A percentile compares a stretch with the other conserved stretches of the same genome.
Conservation (phyloP, 1,140 invertebrate genomes). For the Drosophila jambulina region DNA sequence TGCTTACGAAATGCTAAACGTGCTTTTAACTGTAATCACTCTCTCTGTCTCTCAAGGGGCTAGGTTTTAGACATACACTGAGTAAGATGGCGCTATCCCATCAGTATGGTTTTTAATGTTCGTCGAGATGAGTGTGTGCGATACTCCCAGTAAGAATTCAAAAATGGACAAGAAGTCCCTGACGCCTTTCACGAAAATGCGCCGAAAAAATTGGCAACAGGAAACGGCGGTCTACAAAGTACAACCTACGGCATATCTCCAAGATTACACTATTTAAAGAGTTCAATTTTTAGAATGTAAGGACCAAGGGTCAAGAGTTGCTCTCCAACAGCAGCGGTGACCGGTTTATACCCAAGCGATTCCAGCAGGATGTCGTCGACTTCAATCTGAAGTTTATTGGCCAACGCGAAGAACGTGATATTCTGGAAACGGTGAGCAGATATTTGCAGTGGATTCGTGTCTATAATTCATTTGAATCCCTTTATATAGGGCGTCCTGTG, state of each 20-base stretch:
- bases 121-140: slow-evolving; percentile 66
- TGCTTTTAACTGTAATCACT: slow-evolving; percentile 22
- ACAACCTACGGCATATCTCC: not conserved
- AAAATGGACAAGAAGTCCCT: slow-evolving; percentile 51
- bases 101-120: slow-evolving; percentile 20
- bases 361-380: slow-evolving; percentile 42
- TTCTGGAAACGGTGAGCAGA: slow-evolving; percentile 58
- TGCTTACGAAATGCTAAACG: not conserved
- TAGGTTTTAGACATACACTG: too few species aligned
- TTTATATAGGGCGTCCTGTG: slow-evolving; percentile 22
- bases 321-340: slow-evolving; percentile 50
- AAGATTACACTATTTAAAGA: not conserved
- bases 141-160: slow-evolving; percentile 52
- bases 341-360: slow-evolving; percentile 78
- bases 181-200: slow-evolving; percentile 53
- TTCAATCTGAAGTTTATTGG: slow-evolving; percentile 63
- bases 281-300: slow-evolving; percentile 14
- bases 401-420: slow-evolving; percentile 55
- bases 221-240: slow-evolving; percentile 57
- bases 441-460: not conserved
- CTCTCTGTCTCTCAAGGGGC: slow-evolving; percentile 1
- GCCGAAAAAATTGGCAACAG: slow-evolving; percentile 56
- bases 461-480: not conserved
- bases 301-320: not conserved
- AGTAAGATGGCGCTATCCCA: slow-evolving; percentile 28